Conservation (phyloP, 2,113 vertebrate genomes). For the Aspidoscelis tigris region DNA sequence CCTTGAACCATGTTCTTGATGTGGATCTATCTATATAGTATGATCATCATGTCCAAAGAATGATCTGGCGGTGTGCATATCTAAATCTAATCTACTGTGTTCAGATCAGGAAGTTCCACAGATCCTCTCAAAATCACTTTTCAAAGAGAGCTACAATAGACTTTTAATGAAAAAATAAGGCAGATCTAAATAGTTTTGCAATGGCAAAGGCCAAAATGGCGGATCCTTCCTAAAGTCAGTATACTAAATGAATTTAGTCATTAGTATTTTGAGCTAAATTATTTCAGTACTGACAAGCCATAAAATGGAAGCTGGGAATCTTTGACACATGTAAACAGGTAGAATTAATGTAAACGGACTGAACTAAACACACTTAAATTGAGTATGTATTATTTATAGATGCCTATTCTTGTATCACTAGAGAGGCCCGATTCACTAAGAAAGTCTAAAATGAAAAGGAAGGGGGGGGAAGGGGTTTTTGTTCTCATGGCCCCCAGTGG, state of each 20-base stretch:
- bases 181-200: background rate
- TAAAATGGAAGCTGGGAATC: background rate
- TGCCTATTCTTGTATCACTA: background rate
- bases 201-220: background rate
- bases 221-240: background rate
- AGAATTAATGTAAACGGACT: slow-evolving; percentile 4
- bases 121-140: background rate
- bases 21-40: too few relatives aligned
- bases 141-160: background rate
- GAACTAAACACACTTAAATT: background rate
- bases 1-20: too few relatives aligned
- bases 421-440: background rate
- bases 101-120: background rate
- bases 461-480: background rate
- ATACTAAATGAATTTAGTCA: background rate
- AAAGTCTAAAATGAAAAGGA: background rate
- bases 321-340: background rate
- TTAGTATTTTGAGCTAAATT: background rate
- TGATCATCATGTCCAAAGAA: too few relatives aligned
- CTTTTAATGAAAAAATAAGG: background rate
- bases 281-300: background rate
- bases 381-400: slow-evolving; percentile 5
- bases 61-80: too few relatives aligned
- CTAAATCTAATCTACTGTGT: background rate
- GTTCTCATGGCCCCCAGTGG: background rate